A percentile compares a stretch with the other conserved stretches of the same genome.
Conservation (phyloP, 2,797 vertebrate species). For the Sebastes hopkinsi region DNA sequence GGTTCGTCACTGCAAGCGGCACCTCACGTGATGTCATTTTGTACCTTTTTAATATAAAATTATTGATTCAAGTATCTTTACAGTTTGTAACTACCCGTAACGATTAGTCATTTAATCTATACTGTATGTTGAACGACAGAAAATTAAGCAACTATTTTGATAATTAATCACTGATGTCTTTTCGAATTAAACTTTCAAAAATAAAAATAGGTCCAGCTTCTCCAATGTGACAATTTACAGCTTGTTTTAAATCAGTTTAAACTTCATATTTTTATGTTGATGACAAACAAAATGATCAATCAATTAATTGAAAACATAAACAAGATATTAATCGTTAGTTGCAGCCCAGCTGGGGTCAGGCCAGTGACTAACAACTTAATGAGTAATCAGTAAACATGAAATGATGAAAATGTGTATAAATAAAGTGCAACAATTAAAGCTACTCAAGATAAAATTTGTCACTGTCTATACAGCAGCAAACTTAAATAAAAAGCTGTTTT, state of each 20-base stretch:
- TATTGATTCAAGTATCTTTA: neutral
- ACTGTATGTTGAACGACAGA: no score
- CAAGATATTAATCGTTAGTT: neutral
- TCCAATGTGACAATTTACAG: no score
- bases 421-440: neutral
- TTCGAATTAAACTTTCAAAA: no score
- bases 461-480: neutral
- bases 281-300: neutral
- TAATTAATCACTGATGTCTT: no score
- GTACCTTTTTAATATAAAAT: neutral
- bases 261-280: no score
- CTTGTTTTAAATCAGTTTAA: no score
- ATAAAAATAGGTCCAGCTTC: no score
- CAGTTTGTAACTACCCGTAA: neutral
- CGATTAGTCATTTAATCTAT: neutral
- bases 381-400: neutral
- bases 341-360: neutral
- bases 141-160: no score
- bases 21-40: neutral
- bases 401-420: neutral
- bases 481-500: neutral
- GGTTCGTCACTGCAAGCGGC: neutral
- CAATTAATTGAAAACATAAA: neutral
- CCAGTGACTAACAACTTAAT: neutral
- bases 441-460: neutral